Percentiles rank a stretch among this genome's conserved stretches.
phyloP scores from a whole-genome alignment of 2,113 vertebrate species.

The Meriones unguiculatus region DNA sequence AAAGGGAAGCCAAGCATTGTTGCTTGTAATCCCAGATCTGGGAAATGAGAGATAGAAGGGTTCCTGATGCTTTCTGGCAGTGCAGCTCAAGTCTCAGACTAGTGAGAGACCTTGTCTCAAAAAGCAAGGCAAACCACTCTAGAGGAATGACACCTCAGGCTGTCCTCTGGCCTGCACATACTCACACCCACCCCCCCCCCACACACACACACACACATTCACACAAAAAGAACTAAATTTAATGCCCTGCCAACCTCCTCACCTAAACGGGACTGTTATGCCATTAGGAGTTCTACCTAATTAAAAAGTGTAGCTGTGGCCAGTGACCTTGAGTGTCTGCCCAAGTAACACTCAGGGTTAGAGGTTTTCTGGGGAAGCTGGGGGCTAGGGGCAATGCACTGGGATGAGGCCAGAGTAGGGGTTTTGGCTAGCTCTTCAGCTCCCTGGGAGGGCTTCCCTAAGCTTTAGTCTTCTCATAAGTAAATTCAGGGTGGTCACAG shows the following conservation, averaged over 20 bases:
- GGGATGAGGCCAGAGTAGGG: background rate
- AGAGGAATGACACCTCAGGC: background rate
- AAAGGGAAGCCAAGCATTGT: background rate
- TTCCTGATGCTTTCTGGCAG: background rate
- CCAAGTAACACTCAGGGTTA: rapidly evolving
- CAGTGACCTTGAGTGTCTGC: rapidly evolving
- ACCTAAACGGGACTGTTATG: rapidly evolving
- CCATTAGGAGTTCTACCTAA: rapidly evolving
- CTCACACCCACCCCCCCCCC: too few species aligned
- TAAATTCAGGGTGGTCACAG: background rate
- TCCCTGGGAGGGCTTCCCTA: rapidly evolving
- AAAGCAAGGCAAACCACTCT: background rate
- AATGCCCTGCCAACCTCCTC: rapidly evolving
- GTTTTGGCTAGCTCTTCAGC: rapidly evolving
- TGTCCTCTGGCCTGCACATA: background rate
- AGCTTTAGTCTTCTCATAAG: rapidly evolving
- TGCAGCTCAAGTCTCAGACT: background rate
- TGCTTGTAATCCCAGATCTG: background rate
- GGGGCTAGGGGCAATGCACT: rapidly evolving
- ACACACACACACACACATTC: too few species aligned
- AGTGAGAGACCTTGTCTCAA: background rate
- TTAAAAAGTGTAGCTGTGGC: rapidly evolving
- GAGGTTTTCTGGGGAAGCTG: background rate
- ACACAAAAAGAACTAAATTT: background rate
- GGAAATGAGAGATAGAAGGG: background rate